Evolutionary conservation across 2,888 invertebrate genomes (phyloP).

Genomic region (Eupithecia subumbrata): DNA sequence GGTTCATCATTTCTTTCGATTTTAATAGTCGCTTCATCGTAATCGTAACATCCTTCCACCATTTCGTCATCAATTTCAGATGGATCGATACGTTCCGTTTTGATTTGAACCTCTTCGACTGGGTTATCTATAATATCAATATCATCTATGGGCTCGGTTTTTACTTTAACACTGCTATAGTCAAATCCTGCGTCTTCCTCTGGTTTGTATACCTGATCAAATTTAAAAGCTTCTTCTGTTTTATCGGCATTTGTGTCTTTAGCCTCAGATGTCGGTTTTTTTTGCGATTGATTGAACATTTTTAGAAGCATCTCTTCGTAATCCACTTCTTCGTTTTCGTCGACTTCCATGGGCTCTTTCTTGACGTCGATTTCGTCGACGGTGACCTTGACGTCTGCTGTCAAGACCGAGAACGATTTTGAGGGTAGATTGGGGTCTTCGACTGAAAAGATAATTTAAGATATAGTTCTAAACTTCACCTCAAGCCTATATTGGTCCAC

Average conservation of each 20-base stretch:
- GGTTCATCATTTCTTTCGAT: background rate
- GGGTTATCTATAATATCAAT: slow-evolving; percentile 30
- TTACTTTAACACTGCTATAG: slow-evolving; percentile 24
- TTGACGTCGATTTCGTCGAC: slow-evolving; percentile 26
- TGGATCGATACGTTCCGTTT: slow-evolving; percentile 29
- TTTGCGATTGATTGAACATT: slow-evolving; percentile 27
- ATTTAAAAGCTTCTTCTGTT: background rate
- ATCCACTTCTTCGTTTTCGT: slow-evolving; percentile 21
- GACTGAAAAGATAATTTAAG: background rate
- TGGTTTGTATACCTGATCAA: background rate
- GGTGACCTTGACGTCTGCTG: slow-evolving; percentile 13
- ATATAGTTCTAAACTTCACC: background rate
- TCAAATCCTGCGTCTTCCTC: slow-evolving; percentile 1
- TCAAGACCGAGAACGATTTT: slow-evolving; percentile 7
- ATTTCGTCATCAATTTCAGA: background rate
- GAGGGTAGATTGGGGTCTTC: background rate
- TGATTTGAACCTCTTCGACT: slow-evolving; percentile 13
- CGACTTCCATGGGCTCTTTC: slow-evolving; percentile 15
- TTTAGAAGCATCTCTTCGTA: slow-evolving; percentile 30
- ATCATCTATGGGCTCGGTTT: slow-evolving; percentile 36
- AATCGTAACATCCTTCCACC: background rate
- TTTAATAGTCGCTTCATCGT: background rate
- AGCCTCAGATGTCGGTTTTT: background rate
- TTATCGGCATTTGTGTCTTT: background rate
- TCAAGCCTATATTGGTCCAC: too few relatives aligned